Evolutionary conservation across 2,888 invertebrate species (phyloP), one percentile per base, ranked within the genome.

Genomic region (Podotricha telesiphe): DNA sequence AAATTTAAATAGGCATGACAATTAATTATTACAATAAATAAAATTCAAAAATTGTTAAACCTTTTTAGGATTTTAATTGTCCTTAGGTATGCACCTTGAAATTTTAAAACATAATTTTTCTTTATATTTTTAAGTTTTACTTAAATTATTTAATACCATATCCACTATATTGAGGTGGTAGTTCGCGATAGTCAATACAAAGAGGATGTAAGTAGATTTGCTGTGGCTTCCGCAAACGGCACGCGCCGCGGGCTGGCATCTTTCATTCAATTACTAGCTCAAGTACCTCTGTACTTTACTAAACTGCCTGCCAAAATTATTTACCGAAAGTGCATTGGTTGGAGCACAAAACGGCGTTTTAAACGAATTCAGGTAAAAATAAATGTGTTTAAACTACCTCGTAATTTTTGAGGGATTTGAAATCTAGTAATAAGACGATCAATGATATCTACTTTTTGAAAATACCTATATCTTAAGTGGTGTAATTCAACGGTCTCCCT

Each of bases 191-290:
- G 85, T 86, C 89, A 87, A 89, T 88, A 90, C 87, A 89, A 88
- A 89, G 88, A 85, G 84, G 78, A 76, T 76, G 85, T 91, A 91
- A 91, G 86, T 91, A 88, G 89, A 89, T 91, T 90, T 89, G 85
- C 78, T 82, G 78, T 72, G 78, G 73, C 74, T 72, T 77, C 78
- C 79, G 77, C 83, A 75, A 80, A 81, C 82, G 82, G 79, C 80
- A 79, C 79, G 75, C 77, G 76, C 77, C 78, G 76, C 77, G 73
- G 75, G 76, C 72, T 67, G 65, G 74, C 70, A 73, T 75, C 78
- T 78, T 79, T 83, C 79, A 87, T 88, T 86, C 86, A 88, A 88
- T 90, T 89, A 89, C 84, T 45, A 67, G 68, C 64, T 69, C 72
- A 69, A 72, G 71, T 68, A 73, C 73, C 70, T 73, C 70, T 65